Conservation (phyloP, 92 coral and sea anemone species). For the Plumapathes pennacea region DNA sequence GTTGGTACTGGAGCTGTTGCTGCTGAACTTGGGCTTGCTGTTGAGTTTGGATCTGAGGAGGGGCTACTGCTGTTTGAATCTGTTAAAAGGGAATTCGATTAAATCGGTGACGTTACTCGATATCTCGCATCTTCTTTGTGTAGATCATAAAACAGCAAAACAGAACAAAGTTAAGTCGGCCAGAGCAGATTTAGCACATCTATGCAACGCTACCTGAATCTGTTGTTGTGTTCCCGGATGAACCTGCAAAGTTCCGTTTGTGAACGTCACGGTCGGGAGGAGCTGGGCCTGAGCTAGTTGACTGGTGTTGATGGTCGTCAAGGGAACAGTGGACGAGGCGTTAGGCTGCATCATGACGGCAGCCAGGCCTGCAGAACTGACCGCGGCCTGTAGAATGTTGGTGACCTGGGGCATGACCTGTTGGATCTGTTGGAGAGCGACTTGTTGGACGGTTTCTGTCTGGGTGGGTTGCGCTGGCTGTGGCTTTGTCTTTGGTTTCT, state of each 20-base stretch:
- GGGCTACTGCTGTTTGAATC: conserved; percentile 55
- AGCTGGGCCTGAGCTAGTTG: conserved; percentile 76
- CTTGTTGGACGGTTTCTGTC: conserved; percentile 81
- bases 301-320: conserved; percentile 65
- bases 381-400: conserved; percentile 87
- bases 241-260: conserved; percentile 80
- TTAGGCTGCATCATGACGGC: conserved; percentile 85
- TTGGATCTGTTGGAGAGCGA: conserved; percentile 87
- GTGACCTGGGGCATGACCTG: conserved; percentile 74
- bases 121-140: too few relatives aligned
- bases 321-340: conserved; percentile 62
- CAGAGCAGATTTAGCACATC: not conserved
- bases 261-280: conserved; percentile 66
- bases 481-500: conserved; percentile 81
- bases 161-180: not conserved
- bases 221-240: conserved; percentile 52
- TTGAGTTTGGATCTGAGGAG: conserved; percentile 56
- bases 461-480: conserved; percentile 56
- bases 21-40: conserved; percentile 81
- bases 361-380: conserved; percentile 83
- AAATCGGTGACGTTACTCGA: too few relatives aligned
- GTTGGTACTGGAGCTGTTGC: conserved; percentile 85
- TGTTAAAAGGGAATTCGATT: too few relatives aligned
- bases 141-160: conserved; percentile 2
- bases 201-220: not conserved